These are phyloP conservation scores for Meganola albula DNA, from an alignment of 2,888 invertebrate species.

Conservation along the genomic window DNA sequence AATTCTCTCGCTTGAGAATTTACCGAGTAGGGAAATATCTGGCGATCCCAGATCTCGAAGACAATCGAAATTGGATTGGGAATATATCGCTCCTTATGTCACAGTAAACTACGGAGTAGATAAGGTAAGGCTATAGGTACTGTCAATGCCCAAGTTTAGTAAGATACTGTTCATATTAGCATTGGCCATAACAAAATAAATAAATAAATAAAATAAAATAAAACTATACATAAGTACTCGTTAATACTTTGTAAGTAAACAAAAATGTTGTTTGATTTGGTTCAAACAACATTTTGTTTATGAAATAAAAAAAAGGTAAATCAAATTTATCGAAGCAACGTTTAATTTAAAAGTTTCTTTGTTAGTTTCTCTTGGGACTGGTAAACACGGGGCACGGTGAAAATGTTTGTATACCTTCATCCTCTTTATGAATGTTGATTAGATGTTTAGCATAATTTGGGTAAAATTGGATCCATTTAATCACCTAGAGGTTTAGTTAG, in stretches of 20 bases:
- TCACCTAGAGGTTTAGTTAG: no score
- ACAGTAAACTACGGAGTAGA: conserved; percentile 9
- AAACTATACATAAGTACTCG: no score
- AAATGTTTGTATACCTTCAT: conserved; percentile 26
- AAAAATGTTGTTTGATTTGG: no score
- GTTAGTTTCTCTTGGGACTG: conserved; percentile 21
- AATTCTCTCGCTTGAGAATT: conserved; percentile 25
- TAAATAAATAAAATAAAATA: conserved; percentile 15
- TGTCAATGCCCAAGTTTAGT: background rate
- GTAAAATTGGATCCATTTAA: conserved; percentile 6
- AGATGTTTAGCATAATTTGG: conserved; percentile 20
- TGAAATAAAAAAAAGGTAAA: conserved; percentile 34
- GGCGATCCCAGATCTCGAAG: conserved; percentile 27
- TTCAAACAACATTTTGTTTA: no score
- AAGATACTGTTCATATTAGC: no score
- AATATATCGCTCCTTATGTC: conserved; percentile 28
- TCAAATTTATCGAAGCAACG: conserved; percentile 30
- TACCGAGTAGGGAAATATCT: conserved; percentile 35
- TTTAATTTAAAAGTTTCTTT: conserved; percentile 31
- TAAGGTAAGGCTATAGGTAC: conserved; percentile 7
- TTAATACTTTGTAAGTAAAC: no score
- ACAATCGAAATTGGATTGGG: conserved; percentile 32
- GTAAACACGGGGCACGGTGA: conserved; percentile 21
- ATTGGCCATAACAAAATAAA: conserved; percentile 10
- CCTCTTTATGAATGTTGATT: conserved; percentile 16